Percentiles rank a stretch among this genome's conserved stretches.
Conservation (phyloP, 2,113 vertebrate species). For the Rynchops niger region DNA sequence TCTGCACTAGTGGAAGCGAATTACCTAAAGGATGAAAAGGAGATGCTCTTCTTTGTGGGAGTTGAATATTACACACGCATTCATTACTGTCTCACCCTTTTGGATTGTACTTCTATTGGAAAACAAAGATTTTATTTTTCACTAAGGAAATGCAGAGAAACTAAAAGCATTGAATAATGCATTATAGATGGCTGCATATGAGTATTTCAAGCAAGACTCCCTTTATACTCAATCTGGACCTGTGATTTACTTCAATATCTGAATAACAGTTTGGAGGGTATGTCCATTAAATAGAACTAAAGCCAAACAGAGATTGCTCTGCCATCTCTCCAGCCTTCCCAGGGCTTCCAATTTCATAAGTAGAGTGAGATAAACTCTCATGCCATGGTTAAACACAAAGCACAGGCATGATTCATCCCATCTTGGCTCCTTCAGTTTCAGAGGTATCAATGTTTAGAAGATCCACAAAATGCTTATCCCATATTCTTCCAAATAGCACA, state of each 20-base stretch:
- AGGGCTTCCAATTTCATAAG: not conserved
- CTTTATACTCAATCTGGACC: not conserved
- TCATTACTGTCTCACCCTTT: not conserved
- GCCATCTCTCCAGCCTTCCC: not conserved
- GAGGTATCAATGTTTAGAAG: not conserved
- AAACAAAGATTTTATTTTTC: not conserved
- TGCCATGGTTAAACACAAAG: not conserved
- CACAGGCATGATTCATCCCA: not conserved
- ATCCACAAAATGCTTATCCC: not conserved
- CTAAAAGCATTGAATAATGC: not conserved
- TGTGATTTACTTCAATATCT: not conserved
- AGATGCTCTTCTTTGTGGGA: slow-evolving; percentile 67
- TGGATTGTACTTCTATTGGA: not conserved
- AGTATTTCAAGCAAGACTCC: not conserved
- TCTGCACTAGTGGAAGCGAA: not conserved
- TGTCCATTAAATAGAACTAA: not conserved
- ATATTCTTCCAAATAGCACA: not conserved
- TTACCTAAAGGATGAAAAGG: slow-evolving; percentile 50
- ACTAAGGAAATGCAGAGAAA: not conserved
- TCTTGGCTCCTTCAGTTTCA: not conserved
- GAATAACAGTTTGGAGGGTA: not conserved
- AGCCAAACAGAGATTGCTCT: not conserved
- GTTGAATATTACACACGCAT: slow-evolving; percentile 57
- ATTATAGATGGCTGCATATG: too few relatives aligned
- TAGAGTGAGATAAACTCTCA: not conserved